Evolutionary conservation across 2,888 invertebrate genomes (phyloP).

Genomic region (Argynnis bischoffii): DNA sequence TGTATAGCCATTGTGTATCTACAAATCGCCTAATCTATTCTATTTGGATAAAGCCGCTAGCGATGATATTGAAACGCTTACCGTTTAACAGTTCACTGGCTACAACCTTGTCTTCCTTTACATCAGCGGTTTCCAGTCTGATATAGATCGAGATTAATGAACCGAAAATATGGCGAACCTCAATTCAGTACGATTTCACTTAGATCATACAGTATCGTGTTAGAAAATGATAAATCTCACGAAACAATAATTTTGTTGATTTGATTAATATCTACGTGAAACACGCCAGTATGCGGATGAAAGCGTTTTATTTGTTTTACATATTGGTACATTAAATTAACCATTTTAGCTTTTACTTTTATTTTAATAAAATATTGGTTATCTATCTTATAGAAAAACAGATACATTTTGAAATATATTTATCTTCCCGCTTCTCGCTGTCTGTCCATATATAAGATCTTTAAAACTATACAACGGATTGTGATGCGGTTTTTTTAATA

Average conservation of each 20-base stretch:
- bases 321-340: not conserved
- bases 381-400: no score
- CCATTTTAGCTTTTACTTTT: no score
- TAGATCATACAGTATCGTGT: conserved; percentile 52
- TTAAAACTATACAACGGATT: no score
- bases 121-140: conserved; percentile 61
- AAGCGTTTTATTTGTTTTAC: conserved; percentile 32
- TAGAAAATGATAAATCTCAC: conserved; percentile 56
- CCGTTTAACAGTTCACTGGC: conserved; percentile 63
- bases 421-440: no score
- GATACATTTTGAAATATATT: no score
- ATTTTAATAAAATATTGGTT: no score
- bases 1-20: conserved; percentile 53
- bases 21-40: conserved; percentile 32
- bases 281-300: conserved; percentile 41
- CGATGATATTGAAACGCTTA: conserved; percentile 60
- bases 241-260: conserved; percentile 58
- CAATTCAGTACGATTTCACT: conserved; percentile 69
- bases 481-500: no score
- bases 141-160: conserved; percentile 64
- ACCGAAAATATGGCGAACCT: conserved; percentile 63
- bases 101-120: conserved; percentile 71
- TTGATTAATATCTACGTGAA: conserved; percentile 42
- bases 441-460: no score
- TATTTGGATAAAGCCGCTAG: conserved; percentile 42